Evolutionary conservation across 1,140 invertebrate genomes (phyloP), one percentile per base, ranked within the genome.

Genomic region (Drosophila kanapiae): DNA sequence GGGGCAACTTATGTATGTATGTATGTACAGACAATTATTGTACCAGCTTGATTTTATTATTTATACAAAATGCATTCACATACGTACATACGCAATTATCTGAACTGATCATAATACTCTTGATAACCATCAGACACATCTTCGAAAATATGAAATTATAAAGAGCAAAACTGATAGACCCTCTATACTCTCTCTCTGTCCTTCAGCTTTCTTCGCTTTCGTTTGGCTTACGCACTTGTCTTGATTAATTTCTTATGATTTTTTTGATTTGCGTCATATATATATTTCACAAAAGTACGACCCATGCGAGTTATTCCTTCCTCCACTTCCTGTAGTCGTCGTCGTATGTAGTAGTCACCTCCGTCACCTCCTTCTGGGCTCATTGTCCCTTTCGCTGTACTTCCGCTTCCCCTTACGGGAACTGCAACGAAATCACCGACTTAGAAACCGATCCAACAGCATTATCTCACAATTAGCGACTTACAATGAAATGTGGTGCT

Each of bases 401-500:
- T 48, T 63, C 42, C 71, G 58, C 68, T 82, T 90, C 31, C 71
- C 40, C 58, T 85, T 90, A 90, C 67, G 85, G 86, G 63, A 91
- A 91, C 87, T 91, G 61, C n/a, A 83, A 65, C 8, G 8, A 37
- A 27, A 11, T n/a, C 11, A 31, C 0, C 43, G 23, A 9, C 7
- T 63, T 38, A 42, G 10, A 11, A 37, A 18, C 13, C 0, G 8
- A n/a, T 6, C 2, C 16, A 57, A 43, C 23, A 0, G 5, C 6
- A 18, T 14, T 40, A 11, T 7, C 16, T 4, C 4, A 0, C n/a
- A 29, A 0, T 13, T 1, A 11, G 9, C 7, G 6, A 84, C 87
- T 91, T 71, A 92, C 91, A 83, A 92, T 92, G 67, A 99, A 98
- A 94, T 99, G 98, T 75, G 98, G 98, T 85, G 98, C 98, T 93